Evolutionary conservation across 1,140 invertebrate genomes (phyloP), one percentile per base, ranked within the genome.

Genomic region (Tetramorium alpestre): DNA sequence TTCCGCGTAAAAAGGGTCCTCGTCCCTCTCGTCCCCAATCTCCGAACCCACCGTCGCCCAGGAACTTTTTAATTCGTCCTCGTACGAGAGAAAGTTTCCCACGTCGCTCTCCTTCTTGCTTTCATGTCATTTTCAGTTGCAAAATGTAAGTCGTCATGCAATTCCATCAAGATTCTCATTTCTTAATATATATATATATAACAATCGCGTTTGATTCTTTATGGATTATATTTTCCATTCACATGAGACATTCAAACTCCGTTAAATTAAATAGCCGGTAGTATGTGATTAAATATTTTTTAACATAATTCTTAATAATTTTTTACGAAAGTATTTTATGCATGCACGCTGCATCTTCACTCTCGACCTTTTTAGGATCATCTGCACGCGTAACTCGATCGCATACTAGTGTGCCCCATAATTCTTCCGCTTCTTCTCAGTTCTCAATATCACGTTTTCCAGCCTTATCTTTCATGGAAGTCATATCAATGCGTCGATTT

Each of bases 51-150:
- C 60, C 41, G 51, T 56, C 58, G 44, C 2, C 54, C 73, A 18
- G 28, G 47, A 90, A 90, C 86, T 90, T 90, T 90, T 90, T 90
- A 90, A 90, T 90, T 90, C 86, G 88, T 89, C 86, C 56, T 67
- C 65, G 28, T 44, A 73, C 49, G 88, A 86, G 88, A 86, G 82
- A 85, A 89, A 90, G 41, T 75, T 84, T 54, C 3, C 18, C 56
- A 44, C 77, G 54, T 56, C 33, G 25, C 28, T 44, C 22, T 25
- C 33, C 25, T 89, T 70, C 67, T 82, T 70, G 18, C 62, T 78
- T 49, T 58, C 56, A 78, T 75, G 58, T 8, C 65, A 72, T 84
- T 78, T 87, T 54, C 85, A 47, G 54, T 87, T 89, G 76, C 84
- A 67, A 87, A 87, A 81, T 75, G 25, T 73, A 60, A 73, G 7